Percentiles rank a stretch among this genome's conserved stretches.
Conservation (phyloP, 2,797 vertebrate species). For the Knipowitschia caucasica region DNA sequence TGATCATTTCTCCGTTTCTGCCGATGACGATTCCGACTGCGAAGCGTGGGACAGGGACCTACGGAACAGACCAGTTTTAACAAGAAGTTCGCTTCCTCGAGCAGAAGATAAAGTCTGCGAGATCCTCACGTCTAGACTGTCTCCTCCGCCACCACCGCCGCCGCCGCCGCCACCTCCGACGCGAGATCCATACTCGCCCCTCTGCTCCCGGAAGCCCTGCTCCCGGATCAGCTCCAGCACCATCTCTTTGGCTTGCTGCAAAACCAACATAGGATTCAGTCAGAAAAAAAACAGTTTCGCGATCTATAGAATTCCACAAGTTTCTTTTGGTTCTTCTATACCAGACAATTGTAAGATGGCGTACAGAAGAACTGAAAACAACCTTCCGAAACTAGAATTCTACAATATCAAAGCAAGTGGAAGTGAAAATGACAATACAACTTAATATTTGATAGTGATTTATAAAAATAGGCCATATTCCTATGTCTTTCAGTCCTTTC, state of each 20-base stretch:
- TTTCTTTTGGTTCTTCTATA: too few species aligned
- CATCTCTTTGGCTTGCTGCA: slow-evolving; percentile 99
- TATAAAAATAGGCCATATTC: too few species aligned
- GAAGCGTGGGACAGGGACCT: slow-evolving; percentile 98
- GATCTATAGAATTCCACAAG: too few species aligned
- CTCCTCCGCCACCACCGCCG: slow-evolving; percentile 61
- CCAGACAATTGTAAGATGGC: too few species aligned
- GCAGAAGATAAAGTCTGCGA: neutral
- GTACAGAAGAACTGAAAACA: too few species aligned
- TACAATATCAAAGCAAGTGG: too few species aligned
- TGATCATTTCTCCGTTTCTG: slow-evolving; percentile 98
- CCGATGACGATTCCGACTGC: slow-evolving; percentile 98
- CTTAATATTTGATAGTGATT: too few species aligned
- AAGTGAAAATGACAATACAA: too few species aligned
- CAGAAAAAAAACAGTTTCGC: too few species aligned
- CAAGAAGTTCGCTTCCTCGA: slow-evolving; percentile 24
- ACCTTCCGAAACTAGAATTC: too few species aligned
- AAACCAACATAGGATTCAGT: too few species aligned
- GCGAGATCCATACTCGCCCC: slow-evolving; percentile 95
- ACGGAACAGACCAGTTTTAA: neutral
- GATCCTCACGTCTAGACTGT: slow-evolving; percentile 87
- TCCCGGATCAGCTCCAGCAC: slow-evolving; percentile 98
- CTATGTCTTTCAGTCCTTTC: too few species aligned
- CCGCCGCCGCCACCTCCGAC: slow-evolving; percentile 76
- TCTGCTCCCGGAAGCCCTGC: slow-evolving; percentile 96